Base-by-base conservation (phyloP, 2,888 invertebrate genomes). In the Hemistola chrysoprasaria region DNA sequence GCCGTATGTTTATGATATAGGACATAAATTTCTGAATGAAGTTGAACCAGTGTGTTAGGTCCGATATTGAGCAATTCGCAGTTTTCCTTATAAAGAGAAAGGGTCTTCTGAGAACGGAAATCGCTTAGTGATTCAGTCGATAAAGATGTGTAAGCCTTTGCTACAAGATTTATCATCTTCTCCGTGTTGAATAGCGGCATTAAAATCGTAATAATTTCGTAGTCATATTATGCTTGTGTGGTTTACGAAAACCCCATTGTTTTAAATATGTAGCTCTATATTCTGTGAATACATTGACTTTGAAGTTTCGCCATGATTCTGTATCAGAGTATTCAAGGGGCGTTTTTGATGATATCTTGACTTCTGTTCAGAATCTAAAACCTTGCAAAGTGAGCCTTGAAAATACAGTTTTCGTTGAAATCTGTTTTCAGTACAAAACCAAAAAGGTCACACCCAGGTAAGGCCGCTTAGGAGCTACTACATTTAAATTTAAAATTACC, bases 61-160 rank as follows among this genome's bases (percentile, higher is more conserved):
- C 16, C 16, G 2, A 3, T 4, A 16, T 16, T 16, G 16, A 16
- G 3, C 2, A 16, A 29, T 30, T 38, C n/a, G 6, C 10, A 16
- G 21, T 44, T 44, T 44, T 44, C 43, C 43, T 44, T 21, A 44
- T 38, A 29, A 26, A 26, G 38, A 30, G 43, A 44, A 38, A 39
- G 30, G 34, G 9, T 34, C 22, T 44, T 44, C 43, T 23, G 8
- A 34, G 43, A 44, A 43, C 30, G 29, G 32, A 33, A 10, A 23
- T 4, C 7, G 20, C 26, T 22, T 20, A 23, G 26, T 43, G 33
- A 38, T 30, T 44, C 43, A 43, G 29, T 29, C 28, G 28, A 21
- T 6, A 16, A 16, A 16, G 16, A 16, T 16, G 16, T 4, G 2
- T 16, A 4, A 16, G 16, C 2, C 2, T 3, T 2, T 3, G 16